Evolutionary conservation across 2,888 invertebrate species (phyloP).

Genomic region (Caenorhabditis japonica): DNA sequence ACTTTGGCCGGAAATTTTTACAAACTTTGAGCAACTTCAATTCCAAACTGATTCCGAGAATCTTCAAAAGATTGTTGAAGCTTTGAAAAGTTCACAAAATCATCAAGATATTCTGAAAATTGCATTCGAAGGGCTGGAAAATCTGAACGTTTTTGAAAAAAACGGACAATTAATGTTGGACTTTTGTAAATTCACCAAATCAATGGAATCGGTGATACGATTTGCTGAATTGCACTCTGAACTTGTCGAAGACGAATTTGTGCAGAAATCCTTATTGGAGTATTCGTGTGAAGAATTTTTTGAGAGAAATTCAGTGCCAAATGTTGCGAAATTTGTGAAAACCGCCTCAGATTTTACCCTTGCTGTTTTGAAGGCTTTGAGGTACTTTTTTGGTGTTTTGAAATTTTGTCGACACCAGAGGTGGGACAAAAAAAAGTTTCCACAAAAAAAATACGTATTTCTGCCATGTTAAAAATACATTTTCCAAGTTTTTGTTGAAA

Average conservation of each 20-base stretch:
- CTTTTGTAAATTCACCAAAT: slow-evolving; percentile 12
- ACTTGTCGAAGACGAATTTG: neutral
- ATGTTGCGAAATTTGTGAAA: slow-evolving; percentile 2
- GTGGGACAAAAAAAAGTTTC: too few relatives aligned
- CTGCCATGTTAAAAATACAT: too few relatives aligned
- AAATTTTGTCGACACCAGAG: too few relatives aligned
- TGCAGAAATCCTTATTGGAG: slow-evolving; percentile 18
- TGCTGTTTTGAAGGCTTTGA: slow-evolving; percentile 12
- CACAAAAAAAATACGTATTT: too few relatives aligned
- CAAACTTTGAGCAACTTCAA: slow-evolving; percentile 3
- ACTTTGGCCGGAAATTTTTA: slow-evolving; percentile 18
- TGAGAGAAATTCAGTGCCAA: slow-evolving; percentile 8
- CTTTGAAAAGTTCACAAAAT: neutral
- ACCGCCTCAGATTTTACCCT: neutral
- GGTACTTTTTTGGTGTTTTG: neutral
- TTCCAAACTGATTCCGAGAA: slow-evolving; percentile 10
- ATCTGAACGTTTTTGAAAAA: neutral
- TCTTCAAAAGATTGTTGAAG: neutral
- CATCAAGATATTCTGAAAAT: neutral
- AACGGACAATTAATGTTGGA: slow-evolving; percentile 1
- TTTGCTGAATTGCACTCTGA: slow-evolving; percentile 1
- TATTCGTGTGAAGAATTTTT: slow-evolving; percentile 22
- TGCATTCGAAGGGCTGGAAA: neutral
- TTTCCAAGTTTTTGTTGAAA: too few relatives aligned
- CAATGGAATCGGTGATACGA: neutral